Percentiles rank a stretch among this genome's conserved stretches.
These are phyloP conservation scores for Heliconius eleuchia DNA, from an alignment of 1,140 invertebrate genomes.

Conservation along the genomic window DNA sequence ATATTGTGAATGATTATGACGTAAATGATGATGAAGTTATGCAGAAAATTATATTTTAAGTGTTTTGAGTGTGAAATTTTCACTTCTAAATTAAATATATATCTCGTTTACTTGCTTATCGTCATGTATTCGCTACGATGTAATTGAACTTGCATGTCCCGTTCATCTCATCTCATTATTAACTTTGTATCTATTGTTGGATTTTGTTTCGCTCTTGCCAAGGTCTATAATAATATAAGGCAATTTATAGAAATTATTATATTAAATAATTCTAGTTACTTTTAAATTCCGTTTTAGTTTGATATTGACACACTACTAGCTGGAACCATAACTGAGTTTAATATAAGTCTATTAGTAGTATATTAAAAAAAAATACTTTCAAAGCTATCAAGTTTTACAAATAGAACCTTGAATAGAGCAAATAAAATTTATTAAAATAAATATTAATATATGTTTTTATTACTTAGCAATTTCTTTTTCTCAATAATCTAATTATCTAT, in stretches of 20 bases:
- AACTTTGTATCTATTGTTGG: not conserved
- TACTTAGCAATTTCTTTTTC: too few relatives aligned
- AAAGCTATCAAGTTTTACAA: too few relatives aligned
- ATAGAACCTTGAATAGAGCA: not conserved
- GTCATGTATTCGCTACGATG: not conserved
- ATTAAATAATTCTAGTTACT: too few relatives aligned
- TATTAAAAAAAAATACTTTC: too few relatives aligned
- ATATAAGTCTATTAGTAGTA: too few relatives aligned
- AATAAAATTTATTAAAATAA: not conserved
- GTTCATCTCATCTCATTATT: constrained; percentile 18
- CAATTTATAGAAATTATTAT: not conserved
- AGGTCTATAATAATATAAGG: not conserved
- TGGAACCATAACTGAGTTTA: not conserved
- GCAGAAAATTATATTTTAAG: too few relatives aligned
- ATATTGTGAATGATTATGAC: too few relatives aligned
- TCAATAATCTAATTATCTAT: not conserved
- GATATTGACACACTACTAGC: not conserved
- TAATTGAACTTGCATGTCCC: not conserved
- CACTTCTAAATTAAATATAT: too few relatives aligned
- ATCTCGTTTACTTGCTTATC: not conserved
- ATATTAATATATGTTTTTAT: too few relatives aligned
- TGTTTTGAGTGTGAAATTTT: too few relatives aligned
- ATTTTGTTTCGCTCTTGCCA: not conserved
- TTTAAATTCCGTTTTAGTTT: too few relatives aligned
- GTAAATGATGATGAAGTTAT: too few relatives aligned